phyloP scores from a whole-genome alignment of 2,113 vertebrate species.

The Rallus limicola region DNA sequence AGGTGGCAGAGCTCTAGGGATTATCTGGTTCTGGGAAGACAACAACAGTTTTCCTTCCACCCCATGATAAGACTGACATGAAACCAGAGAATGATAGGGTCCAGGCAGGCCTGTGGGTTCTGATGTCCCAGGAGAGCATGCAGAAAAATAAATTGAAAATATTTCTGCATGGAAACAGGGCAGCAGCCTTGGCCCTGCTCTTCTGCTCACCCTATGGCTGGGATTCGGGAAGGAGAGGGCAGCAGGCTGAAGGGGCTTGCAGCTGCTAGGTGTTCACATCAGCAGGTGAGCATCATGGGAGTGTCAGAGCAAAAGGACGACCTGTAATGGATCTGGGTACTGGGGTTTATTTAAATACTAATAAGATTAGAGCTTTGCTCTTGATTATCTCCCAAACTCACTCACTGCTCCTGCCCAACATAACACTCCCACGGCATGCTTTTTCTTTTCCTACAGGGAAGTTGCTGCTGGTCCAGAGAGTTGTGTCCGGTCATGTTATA shows the following conservation, averaged over 20 bases:
- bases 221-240: not conserved
- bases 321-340: not conserved
- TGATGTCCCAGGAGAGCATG: not conserved
- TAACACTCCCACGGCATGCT: not conserved
- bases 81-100: not conserved
- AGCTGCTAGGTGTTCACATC: not conserved
- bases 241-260: not conserved
- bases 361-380: not conserved
- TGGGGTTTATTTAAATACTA: not conserved
- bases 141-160: not conserved
- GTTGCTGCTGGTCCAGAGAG: not conserved
- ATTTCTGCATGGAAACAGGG: not conserved
- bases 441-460: not conserved
- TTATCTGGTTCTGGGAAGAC: not conserved
- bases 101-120: not conserved
- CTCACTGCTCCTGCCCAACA: not conserved
- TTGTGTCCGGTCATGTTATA: fast-evolving
- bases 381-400: not conserved
- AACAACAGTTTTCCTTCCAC: not conserved
- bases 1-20: not conserved
- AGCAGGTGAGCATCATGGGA: not conserved
- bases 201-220: not conserved
- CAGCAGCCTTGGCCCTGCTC: not conserved
- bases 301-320: not conserved
- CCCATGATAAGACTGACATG: not conserved